phyloP scores from a whole-genome alignment of 1,140 invertebrate genomes.

The Bombus confusus region DNA sequence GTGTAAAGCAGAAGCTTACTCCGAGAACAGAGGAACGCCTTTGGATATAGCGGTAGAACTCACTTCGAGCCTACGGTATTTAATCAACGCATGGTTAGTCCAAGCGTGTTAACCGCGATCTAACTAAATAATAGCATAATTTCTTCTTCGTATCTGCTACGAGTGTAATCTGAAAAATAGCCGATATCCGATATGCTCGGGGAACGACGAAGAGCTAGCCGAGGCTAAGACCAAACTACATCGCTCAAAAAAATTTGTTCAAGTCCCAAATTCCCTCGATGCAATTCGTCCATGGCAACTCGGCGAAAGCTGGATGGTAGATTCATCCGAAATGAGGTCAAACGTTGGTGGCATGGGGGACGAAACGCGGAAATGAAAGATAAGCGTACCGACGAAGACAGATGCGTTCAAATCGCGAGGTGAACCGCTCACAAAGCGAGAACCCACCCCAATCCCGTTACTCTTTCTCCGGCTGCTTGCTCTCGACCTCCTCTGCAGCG shows the following conservation, averaged over 20 bases:
- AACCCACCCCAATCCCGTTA: constrained; percentile 40
- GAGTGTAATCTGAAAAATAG: no score
- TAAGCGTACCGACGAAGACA: constrained; percentile 37
- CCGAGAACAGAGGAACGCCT: background rate
- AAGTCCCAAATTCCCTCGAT: background rate
- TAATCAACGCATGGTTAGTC: background rate
- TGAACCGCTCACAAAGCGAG: constrained; percentile 13
- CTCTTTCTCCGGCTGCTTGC: constrained; percentile 26
- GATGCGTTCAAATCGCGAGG: constrained; percentile 29
- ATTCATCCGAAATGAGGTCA: background rate
- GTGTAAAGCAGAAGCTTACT: background rate
- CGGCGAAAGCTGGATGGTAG: background rate
- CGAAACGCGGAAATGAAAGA: constrained; percentile 34
- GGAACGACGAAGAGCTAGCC: no score
- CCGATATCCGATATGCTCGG: no score
- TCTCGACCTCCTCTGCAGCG: background rate
- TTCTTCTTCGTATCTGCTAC: no score
- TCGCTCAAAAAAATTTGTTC: no score
- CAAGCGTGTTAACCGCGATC: no score
- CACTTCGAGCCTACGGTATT: background rate
- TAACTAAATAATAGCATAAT: no score
- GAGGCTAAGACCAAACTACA: background rate
- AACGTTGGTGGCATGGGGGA: background rate
- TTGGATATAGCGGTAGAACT: background rate
- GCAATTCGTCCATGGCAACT: background rate